Conservation (phyloP, 2,888 invertebrate genomes). For the Suillia variegata region DNA sequence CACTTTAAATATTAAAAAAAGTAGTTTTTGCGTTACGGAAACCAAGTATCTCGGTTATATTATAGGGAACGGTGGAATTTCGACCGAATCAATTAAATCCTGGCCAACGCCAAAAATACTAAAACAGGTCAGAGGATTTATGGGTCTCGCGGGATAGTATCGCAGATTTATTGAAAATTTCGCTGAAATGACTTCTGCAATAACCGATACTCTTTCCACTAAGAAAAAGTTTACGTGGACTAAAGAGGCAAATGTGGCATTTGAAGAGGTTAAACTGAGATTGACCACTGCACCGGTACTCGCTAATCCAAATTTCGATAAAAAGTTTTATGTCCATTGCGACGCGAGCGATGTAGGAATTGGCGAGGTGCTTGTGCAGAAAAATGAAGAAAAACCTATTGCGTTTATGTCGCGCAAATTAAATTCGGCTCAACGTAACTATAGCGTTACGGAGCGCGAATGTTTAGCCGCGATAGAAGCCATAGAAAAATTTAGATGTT, state of each 20-base stretch:
- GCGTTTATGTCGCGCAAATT: conserved; percentile 13
- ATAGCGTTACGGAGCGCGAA: conserved; percentile 15
- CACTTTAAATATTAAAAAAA: neutral
- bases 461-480: conserved; percentile 11
- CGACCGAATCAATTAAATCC: neutral
- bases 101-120: conserved; percentile 12
- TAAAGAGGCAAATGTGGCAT: neutral
- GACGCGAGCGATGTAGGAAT: conserved; percentile 11
- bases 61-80: neutral
- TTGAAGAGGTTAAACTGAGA: neutral
- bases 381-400: conserved; percentile 8
- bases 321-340: neutral
- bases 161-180: conserved; percentile 11
- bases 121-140: conserved; percentile 13
- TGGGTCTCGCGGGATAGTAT: conserved; percentile 16
- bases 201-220: neutral
- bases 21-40: conserved; percentile 2
- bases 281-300: conserved; percentile 1
- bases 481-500: conserved; percentile 17
- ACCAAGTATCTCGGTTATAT: conserved; percentile 10
- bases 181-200: neutral
- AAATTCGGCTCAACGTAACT: conserved; percentile 10
- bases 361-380: conserved; percentile 14
- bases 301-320: neutral
- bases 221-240: neutral